Conservation (phyloP, 1,140 invertebrate genomes). For the Hylyphantes graminicola region DNA sequence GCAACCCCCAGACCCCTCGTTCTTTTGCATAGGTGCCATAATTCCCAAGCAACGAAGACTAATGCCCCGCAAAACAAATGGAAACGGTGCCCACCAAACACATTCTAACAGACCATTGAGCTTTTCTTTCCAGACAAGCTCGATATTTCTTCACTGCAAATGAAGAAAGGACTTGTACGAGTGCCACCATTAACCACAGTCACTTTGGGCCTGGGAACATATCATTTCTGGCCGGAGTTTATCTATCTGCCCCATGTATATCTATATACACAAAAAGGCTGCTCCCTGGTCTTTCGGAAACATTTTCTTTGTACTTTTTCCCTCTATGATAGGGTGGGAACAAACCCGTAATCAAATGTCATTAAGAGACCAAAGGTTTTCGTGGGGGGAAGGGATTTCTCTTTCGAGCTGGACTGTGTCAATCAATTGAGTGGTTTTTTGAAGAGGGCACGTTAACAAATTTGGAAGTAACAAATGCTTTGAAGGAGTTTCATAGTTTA, state of each 20-base stretch:
- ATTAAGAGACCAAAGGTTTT: constrained; percentile 54
- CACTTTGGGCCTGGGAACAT: constrained; percentile 54
- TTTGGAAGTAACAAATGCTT: neutral
- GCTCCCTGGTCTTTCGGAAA: too few relatives aligned
- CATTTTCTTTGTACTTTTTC: constrained; percentile 43
- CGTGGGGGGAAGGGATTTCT: constrained; percentile 33
- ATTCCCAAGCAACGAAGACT: constrained; percentile 45
- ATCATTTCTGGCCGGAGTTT: constrained; percentile 49
- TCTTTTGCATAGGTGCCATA: constrained; percentile 57
- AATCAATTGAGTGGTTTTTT: constrained; percentile 39
- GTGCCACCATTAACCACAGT: constrained; percentile 57
- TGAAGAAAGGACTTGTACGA: constrained; percentile 58
- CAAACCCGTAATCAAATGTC: constrained; percentile 50
- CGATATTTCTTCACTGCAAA: constrained; percentile 55
- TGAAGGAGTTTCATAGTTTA: too few relatives aligned
- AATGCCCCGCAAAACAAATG: constrained; percentile 54
- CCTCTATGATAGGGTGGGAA: constrained; percentile 32
- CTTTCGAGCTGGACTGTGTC: constrained; percentile 19
- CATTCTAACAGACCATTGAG: constrained; percentile 36
- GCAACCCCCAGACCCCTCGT: constrained; percentile 8
- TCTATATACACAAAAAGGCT: constrained; percentile 33
- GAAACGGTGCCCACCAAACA: constrained; percentile 55
- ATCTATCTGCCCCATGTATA: constrained; percentile 42
- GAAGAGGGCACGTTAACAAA: constrained; percentile 37
- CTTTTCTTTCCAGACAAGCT: constrained; percentile 42